Evolutionary conservation across 2,888 invertebrate species (phyloP), one percentile per base, ranked within the genome.

Genomic region (Emmelina monodactyla): DNA sequence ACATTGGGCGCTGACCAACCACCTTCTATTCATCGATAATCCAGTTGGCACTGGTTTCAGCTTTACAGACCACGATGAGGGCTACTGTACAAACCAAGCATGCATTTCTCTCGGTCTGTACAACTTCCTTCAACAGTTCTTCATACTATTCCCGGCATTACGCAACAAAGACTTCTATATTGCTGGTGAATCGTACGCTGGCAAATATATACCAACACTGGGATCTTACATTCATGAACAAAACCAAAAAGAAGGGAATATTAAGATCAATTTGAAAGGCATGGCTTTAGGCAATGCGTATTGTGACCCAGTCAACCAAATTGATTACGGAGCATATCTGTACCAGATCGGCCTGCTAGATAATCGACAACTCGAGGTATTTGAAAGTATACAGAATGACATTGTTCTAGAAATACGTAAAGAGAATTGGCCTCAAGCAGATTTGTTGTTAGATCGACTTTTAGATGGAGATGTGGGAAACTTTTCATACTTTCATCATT

Each of bases 41-140:
- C 87, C 88, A 2, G 87, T 85, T 1, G 85, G 86, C 1, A 66
- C 75, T 28, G 87, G 87, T 1, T 88, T 85, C 50, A 87, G 87
- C 53, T 87, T 83, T 50, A 86, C 87, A 1, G 56, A 78, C 1
- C 50, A 62, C 31, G 62, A 79, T 1, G 50, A 62, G 31, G 84
- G 83, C 16, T 87, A 83, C 53, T 84, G 84, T 15, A 62, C 49
- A 1, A 65, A 83, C 51, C 81, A 87, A 53, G 60, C 55, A 0
- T 82, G 83, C 47, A 73, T 87, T 5, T 85, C 81, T 1, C 56
- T 63, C 28, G 81, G 84, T 38, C 60, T 87, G 1, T 83, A 83
- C 50, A 63, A 53, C 44, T 62, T 66, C 15, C 37, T 85, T 31
- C 55, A 62, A 32, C 87, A 88, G 55, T 86, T 87, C 51, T 84